These are phyloP conservation scores for Dendrophyllia cribrosa DNA, from an alignment of 64 coral and sea anemone genomes.

Conservation along the genomic window DNA sequence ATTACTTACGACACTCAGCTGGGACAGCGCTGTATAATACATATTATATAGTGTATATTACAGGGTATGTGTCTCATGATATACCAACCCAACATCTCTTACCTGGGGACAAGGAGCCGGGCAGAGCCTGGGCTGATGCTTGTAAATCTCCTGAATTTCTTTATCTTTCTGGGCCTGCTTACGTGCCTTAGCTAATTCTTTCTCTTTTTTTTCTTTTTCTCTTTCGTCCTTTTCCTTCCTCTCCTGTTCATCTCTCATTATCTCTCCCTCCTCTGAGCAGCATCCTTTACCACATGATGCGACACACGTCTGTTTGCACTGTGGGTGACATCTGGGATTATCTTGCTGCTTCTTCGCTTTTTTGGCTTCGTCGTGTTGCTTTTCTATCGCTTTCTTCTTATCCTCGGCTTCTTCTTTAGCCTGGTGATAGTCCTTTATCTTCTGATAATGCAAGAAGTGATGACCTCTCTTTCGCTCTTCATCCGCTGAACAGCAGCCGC, in stretches of 20 bases:
- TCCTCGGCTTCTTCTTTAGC: conserved; percentile 50
- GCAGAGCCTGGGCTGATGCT: conserved; percentile 70
- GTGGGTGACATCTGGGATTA: conserved; percentile 24
- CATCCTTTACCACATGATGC: conserved; percentile 40
- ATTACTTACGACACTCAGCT: too few relatives aligned
- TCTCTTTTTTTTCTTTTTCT: conserved; percentile 26
- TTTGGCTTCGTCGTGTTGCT: conserved; percentile 17
- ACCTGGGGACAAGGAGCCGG: conserved; percentile 78
- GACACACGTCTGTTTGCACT: conserved; percentile 31
- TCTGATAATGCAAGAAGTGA: conserved; percentile 75
- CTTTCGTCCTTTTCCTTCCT: conserved; percentile 20
- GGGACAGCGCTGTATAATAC: too few relatives aligned
- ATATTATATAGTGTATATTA: too few relatives aligned
- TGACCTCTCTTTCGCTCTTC: conserved; percentile 83
- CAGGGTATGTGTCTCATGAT: background rate
- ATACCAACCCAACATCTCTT: background rate
- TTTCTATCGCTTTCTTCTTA: background rate
- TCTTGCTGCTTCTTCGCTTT: background rate
- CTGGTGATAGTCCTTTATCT: conserved; percentile 59
- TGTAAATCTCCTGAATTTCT: conserved; percentile 50
- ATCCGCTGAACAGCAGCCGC: conserved; percentile 84
- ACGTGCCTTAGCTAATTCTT: background rate
- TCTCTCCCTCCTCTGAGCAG: conserved; percentile 17
- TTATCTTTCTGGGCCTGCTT: conserved; percentile 25
- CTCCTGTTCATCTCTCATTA: conserved; percentile 15